Evolutionary conservation across 2,888 invertebrate species (phyloP).

Genomic region (Drosophila stalkeri): DNA sequence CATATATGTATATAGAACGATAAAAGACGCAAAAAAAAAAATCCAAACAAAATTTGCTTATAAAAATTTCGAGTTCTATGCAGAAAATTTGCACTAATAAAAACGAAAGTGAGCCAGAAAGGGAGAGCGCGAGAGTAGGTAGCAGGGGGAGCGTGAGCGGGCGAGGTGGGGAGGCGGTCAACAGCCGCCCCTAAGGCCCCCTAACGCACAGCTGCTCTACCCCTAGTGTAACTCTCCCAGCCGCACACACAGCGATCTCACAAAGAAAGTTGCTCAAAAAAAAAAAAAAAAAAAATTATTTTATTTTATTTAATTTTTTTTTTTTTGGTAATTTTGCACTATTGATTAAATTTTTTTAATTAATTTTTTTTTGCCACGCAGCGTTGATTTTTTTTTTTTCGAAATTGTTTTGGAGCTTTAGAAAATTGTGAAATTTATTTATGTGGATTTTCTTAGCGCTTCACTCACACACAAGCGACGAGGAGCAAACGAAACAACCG

Average conservation of each 20-base stretch:
- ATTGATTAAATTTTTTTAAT: neutral
- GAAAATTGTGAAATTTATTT: conserved; percentile 36
- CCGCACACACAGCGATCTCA: conserved; percentile 41
- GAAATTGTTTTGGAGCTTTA: conserved; percentile 29
- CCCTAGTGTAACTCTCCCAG: neutral
- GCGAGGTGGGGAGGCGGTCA: neutral
- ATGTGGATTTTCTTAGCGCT: conserved; percentile 53
- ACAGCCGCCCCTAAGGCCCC: neutral
- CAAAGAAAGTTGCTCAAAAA: conserved; percentile 50
- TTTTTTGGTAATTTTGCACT: conserved; percentile 1
- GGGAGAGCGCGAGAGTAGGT: neutral
- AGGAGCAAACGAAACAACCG: conserved; percentile 82
- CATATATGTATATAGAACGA: neutral
- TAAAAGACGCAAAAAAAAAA: conserved; percentile 27
- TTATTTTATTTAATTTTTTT: neutral
- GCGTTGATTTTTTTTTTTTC: conserved; percentile 24
- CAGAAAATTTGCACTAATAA: conserved; percentile 25
- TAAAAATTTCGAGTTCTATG: conserved; percentile 14
- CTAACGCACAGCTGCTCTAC: conserved; percentile 1
- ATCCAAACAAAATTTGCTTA: conserved; percentile 1
- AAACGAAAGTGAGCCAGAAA: conserved; percentile 18
- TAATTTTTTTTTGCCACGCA: conserved; percentile 45
- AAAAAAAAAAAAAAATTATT: neutral
- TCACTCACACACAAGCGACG: conserved; percentile 80
- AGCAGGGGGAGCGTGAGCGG: neutral